Base-by-base conservation (phyloP, 2,888 invertebrate species). In the Geotrupes spiniger region DNA sequence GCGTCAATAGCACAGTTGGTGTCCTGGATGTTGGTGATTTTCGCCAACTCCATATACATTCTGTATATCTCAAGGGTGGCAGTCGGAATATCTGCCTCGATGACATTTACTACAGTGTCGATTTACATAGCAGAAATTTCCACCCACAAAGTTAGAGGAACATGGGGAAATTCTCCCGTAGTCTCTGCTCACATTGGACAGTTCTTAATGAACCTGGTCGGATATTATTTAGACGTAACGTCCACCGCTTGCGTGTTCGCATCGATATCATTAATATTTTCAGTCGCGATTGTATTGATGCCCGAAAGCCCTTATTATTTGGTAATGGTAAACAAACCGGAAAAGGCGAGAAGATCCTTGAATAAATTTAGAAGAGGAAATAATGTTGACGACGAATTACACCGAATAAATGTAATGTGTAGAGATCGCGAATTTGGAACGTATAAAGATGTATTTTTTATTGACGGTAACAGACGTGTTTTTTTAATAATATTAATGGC, bases 271-370 rank as follows among this genome's bases (percentile, higher is more conserved):
- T 36, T 59, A 29, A 16, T 56, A 10, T 59, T 54, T 42, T 28
- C 52, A 2, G 27, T 39, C 5, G 29, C 44, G 17, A 53, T 59
- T 26, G 8, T 36, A 4, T 79, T 79, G 63, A 73, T 85, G 63
- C 86, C 85, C n/a, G 87, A 87, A 73, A 59, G 65, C 2, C 69
- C 21, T 3, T 68, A 67, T 43, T 66, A 56, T 37, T 59, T 57
- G 14, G 46, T 67, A 2, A 64, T 61, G 56, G 61, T 63, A 47
- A 58, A 56, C 0, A 57, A 61, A 33, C 28, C 52, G 8, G 62
- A 61, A 1, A 57, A 63, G 33, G 68, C 69, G 1, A 54, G 53
- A 42, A 46, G 44, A 8, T 58, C 63, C 1, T 51, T 69, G 37
- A 57, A 56, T 33, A 54, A 44, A 42, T 43, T 69, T 4, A 53